Evolutionary conservation across 2,888 invertebrate genomes (phyloP).

Genomic region (Chouioia cunea): DNA sequence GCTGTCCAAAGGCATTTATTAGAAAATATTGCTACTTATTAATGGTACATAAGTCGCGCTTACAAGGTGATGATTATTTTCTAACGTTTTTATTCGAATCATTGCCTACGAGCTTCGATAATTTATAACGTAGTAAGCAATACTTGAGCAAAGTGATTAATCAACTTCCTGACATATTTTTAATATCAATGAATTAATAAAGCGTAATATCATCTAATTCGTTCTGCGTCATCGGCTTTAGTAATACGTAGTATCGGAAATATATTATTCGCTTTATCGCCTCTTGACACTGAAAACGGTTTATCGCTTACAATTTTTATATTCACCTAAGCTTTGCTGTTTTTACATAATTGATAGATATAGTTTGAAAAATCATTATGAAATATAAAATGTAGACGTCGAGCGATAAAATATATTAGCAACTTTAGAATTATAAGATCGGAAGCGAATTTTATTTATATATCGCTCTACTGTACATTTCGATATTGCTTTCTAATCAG

Average conservation of each 20-base stretch:
- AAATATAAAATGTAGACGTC: constrained; percentile 22
- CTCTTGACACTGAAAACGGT: constrained; percentile 27
- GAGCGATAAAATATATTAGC: constrained; percentile 12
- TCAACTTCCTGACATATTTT: constrained; percentile 44
- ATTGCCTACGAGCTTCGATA: too few species aligned
- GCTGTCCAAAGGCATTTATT: constrained; percentile 52
- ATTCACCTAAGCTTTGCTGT: constrained; percentile 22
- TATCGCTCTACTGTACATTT: constrained; percentile 8
- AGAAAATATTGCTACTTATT: constrained; percentile 46
- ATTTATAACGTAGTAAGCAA: too few species aligned
- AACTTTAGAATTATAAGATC: constrained; percentile 14
- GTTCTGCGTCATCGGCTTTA: constrained; percentile 17
- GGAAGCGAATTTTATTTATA: background rate
- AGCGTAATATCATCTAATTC: constrained; percentile 2
- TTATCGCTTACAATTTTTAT: constrained; percentile 39
- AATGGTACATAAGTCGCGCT: background rate
- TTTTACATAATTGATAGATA: constrained; percentile 43
- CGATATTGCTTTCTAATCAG: background rate
- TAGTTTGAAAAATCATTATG: background rate
- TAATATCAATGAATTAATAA: constrained; percentile 26
- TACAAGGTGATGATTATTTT: too few species aligned
- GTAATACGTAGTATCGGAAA: constrained; percentile 24
- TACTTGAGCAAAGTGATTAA: constrained; percentile 48
- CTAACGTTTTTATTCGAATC: too few species aligned
- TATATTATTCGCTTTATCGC: constrained; percentile 39